Evolutionary conservation across 2,113 vertebrate genomes (phyloP), one percentile per base, ranked within the genome.

Genomic region (Oreochromis aureus): DNA sequence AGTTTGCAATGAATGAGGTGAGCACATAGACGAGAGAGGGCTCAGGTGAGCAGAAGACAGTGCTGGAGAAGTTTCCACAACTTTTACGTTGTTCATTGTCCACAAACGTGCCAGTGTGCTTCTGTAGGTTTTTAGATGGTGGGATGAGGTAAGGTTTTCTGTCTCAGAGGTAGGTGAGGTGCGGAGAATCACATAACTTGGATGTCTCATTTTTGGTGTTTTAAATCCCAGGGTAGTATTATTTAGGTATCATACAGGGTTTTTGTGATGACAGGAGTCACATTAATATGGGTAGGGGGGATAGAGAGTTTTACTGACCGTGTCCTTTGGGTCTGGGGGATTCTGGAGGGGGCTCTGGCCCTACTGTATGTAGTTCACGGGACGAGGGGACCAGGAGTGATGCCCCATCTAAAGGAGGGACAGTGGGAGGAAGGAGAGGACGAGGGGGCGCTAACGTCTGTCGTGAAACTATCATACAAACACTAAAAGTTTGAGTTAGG

Each of bases 241-340:
- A 44, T 78, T 32, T 80, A 54, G 73, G 78, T 34, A 87, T 81
- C 41, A 83, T 34, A 56, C 24, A 80, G 73, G 86, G 83, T 55
- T 89, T 86, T 89, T 84, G 86, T 93, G 87, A 87, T 81, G 53
- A 71, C 55, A 30, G 86, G 81, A 71, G 61, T 87, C 81, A 93
- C 44, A 84, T 85, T 12, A 81, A 44, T 34, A 16, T 36, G 2
- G 2, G 44, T 19, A 24, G 30, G 86, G 80, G 36, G 85, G 51
- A 61, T 66, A 83, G 39, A 58, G 8, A 90, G 44, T 89, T 83
- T 88, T 92, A 95, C 94, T 95, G 93, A 96, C 95, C 94, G 89
- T 96, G 53, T 95, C 91, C 92, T 90, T 87, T 8, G 55, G 53
- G 80, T 92, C 90, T 94, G 88, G 91, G 88, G 88, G 84, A 44